Percentiles rank a stretch among this genome's conserved stretches.
These are phyloP conservation scores for Lydus trimaculatus DNA, from an alignment of 2,888 invertebrate species.

Conservation along the genomic window DNA sequence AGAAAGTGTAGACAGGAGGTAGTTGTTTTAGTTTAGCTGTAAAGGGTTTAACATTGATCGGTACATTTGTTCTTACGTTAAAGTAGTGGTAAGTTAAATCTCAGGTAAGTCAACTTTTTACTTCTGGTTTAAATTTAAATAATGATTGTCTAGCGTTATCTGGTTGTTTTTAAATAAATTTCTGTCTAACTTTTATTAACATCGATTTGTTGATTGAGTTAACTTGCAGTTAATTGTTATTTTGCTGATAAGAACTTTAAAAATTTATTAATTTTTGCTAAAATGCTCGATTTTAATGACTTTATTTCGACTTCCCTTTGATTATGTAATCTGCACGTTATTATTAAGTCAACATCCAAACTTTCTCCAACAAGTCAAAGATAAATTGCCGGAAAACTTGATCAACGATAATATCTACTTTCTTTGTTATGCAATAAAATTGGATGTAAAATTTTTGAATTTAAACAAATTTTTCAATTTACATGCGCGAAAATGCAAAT, in stretches of 20 bases:
- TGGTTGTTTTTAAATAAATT: not conserved
- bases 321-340: not conserved
- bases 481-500: not conserved
- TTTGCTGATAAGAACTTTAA: not conserved
- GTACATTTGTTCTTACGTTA: too few relatives aligned
- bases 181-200: not conserved
- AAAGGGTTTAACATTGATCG: conserved; percentile 5
- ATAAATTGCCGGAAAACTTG: not conserved
- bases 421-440: not conserved
- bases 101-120: not conserved
- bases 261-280: not conserved
- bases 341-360: not conserved
- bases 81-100: not conserved
- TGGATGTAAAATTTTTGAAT: not conserved
- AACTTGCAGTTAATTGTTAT: not conserved
- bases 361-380: not conserved
- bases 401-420: not conserved
- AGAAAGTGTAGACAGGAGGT: conserved; percentile 8
- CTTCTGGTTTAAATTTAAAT: not conserved
- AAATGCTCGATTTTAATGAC: not conserved
- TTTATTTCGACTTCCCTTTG: not conserved
- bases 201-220: too few relatives aligned
- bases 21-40: conserved; percentile 5
- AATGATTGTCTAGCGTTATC: too few relatives aligned
- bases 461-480: not conserved